Percentiles rank a stretch among this genome's conserved stretches.
phyloP scores from a whole-genome alignment of 2,797 vertebrate species.

The Rhabdomys pumilio region DNA sequence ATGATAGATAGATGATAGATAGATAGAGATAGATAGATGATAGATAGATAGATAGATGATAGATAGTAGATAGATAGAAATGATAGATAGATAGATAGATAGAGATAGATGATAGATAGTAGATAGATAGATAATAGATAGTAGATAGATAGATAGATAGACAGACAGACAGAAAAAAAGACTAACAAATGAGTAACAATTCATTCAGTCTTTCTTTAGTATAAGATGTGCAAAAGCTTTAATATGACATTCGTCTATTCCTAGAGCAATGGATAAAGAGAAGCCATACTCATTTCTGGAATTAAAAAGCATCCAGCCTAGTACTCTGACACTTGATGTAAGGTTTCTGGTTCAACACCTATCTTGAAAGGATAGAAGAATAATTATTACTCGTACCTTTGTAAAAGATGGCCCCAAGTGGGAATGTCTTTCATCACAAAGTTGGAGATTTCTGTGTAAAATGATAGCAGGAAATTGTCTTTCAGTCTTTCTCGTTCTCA shows the following conservation, averaged over 20 bases:
- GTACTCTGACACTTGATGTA: not conserved
- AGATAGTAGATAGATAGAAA: not conserved
- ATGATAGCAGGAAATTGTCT: not conserved
- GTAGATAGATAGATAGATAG: not conserved
- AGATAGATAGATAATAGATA: too few species aligned
- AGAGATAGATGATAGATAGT: not conserved
- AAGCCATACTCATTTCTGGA: not conserved
- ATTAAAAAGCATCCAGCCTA: not conserved
- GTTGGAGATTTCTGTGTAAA: not conserved
- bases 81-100: not conserved
- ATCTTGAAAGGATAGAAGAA: not conserved
- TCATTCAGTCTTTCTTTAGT: not conserved
- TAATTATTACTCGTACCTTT: not conserved
- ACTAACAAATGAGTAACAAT: not conserved
- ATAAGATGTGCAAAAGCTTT: not conserved
- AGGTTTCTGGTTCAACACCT: not conserved
- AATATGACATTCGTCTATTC: not conserved
- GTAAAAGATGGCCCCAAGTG: not conserved
- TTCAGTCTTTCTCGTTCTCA: not conserved
- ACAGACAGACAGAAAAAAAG: not conserved
- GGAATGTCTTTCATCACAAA: not conserved
- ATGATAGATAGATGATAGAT: too few species aligned
- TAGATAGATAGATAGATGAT: too few species aligned
- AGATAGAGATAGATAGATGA: too few species aligned
- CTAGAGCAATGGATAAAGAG: not conserved